Evolutionary conservation across 2,888 invertebrate species (phyloP).

Genomic region (Pollenia angustigena): DNA sequence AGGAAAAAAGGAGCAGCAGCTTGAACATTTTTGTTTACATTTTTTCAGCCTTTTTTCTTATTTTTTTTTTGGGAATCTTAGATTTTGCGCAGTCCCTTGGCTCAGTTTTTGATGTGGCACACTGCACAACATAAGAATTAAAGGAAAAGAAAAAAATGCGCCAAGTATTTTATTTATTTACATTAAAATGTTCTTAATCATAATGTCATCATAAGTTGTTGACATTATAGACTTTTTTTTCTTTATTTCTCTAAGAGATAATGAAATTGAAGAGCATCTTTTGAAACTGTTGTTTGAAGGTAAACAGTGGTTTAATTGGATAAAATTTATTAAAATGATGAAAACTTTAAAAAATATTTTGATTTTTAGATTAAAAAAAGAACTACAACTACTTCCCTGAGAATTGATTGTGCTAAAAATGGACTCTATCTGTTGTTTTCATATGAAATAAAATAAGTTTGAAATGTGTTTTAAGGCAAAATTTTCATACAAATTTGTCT

Average conservation of each 20-base stretch:
- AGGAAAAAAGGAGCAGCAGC: constrained; percentile 49
- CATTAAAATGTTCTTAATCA: constrained; percentile 39
- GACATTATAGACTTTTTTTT: constrained; percentile 54
- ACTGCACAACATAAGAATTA: constrained; percentile 8
- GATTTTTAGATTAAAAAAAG: too few species aligned
- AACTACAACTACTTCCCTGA: too few species aligned
- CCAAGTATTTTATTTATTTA: constrained; percentile 60
- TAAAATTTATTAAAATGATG: neutral
- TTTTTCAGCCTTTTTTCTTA: constrained; percentile 7
- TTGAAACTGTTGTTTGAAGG: constrained; percentile 3
- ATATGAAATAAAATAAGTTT: too few species aligned
- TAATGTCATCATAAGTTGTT: constrained; percentile 58
- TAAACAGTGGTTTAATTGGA: constrained; percentile 14
- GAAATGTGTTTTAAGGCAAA: too few species aligned
- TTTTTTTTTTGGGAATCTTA: constrained; percentile 9
- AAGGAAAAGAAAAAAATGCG: constrained; percentile 27
- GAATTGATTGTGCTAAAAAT: too few species aligned
- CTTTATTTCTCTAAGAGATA: neutral
- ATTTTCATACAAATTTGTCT: too few species aligned
- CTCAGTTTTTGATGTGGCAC: constrained; percentile 35
- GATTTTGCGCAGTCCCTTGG: constrained; percentile 65
- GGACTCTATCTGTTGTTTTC: too few species aligned
- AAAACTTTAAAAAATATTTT: too few species aligned
- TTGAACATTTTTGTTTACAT: constrained; percentile 59
- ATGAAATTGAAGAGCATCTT: constrained; percentile 12